phyloP scores from a whole-genome alignment of 2,888 invertebrate genomes.

The Drosophila mimica region DNA sequence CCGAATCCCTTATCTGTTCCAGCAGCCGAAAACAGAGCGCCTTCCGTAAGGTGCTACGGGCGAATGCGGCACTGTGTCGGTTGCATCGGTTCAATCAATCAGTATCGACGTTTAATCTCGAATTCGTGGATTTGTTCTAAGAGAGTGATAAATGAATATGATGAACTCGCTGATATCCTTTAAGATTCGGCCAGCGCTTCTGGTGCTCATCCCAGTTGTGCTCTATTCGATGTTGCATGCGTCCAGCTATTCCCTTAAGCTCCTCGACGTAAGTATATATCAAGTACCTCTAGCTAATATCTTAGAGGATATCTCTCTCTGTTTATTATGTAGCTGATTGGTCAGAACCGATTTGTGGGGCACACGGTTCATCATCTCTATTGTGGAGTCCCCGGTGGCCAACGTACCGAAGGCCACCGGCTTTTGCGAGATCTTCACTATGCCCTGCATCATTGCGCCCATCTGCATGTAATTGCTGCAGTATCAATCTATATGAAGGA shows the following conservation, averaged over 20 bases:
- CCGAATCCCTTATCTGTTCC: slow-evolving; percentile 73
- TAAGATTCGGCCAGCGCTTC: slow-evolving; percentile 93
- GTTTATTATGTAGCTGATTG: slow-evolving; percentile 89
- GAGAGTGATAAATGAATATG: slow-evolving; percentile 87
- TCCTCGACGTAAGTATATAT: slow-evolving; percentile 92
- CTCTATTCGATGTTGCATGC: slow-evolving; percentile 97
- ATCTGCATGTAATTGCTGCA: slow-evolving; percentile 91
- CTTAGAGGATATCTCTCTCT: background rate
- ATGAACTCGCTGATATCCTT: slow-evolving; percentile 98
- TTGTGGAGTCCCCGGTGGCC: slow-evolving; percentile 95
- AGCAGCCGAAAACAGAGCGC: slow-evolving; percentile 90
- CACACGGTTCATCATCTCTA: slow-evolving; percentile 92
- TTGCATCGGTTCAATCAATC: slow-evolving; percentile 91
- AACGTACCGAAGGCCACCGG: slow-evolving; percentile 96
- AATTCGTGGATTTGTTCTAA: slow-evolving; percentile 89
- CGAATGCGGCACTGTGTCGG: slow-evolving; percentile 94
- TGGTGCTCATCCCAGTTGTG: slow-evolving; percentile 95
- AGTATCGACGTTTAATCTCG: slow-evolving; percentile 92
- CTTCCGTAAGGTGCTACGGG: slow-evolving; percentile 96
- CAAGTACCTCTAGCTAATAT: background rate
- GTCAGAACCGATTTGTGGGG: slow-evolving; percentile 95
- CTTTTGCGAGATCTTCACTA: slow-evolving; percentile 96
- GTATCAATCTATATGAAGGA: background rate
- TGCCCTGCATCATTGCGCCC: slow-evolving; percentile 92
- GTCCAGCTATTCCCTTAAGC: slow-evolving; percentile 94